phyloP scores from a whole-genome alignment of 2,113 vertebrate genomes.

The Naja naja region DNA sequence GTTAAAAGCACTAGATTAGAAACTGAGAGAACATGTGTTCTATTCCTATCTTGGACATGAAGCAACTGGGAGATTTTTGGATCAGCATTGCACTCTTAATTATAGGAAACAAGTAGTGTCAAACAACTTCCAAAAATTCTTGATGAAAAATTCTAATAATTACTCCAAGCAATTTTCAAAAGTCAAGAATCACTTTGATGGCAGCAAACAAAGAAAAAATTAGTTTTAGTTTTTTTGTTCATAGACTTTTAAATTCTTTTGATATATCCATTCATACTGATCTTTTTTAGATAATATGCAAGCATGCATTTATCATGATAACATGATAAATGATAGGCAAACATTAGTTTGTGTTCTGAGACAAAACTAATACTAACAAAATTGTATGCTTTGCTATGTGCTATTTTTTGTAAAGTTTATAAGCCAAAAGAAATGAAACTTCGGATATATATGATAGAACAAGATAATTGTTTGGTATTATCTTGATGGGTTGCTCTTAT shows the following conservation, averaged over 20 bases:
- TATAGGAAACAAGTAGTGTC: neutral
- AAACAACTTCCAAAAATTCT: neutral
- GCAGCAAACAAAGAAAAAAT: neutral
- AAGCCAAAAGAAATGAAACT: neutral
- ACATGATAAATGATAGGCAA: neutral
- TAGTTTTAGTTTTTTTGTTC: neutral
- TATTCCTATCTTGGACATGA: neutral
- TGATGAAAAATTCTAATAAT: neutral
- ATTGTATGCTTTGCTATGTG: neutral
- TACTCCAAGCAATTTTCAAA: neutral
- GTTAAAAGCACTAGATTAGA: neutral
- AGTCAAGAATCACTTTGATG: neutral
- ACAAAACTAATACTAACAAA: neutral
- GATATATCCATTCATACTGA: neutral
- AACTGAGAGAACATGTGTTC: neutral
- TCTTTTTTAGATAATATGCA: neutral
- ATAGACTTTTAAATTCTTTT: neutral
- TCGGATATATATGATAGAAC: neutral
- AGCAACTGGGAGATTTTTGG: neutral
- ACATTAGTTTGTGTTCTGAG: neutral
- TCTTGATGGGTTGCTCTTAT: neutral
- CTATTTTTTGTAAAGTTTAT: neutral
- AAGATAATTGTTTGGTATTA: neutral
- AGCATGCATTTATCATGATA: no score
- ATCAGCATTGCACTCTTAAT: neutral